Base-by-base conservation (phyloP, 2,113 vertebrate species). In the Tenrec ecaudatus region DNA sequence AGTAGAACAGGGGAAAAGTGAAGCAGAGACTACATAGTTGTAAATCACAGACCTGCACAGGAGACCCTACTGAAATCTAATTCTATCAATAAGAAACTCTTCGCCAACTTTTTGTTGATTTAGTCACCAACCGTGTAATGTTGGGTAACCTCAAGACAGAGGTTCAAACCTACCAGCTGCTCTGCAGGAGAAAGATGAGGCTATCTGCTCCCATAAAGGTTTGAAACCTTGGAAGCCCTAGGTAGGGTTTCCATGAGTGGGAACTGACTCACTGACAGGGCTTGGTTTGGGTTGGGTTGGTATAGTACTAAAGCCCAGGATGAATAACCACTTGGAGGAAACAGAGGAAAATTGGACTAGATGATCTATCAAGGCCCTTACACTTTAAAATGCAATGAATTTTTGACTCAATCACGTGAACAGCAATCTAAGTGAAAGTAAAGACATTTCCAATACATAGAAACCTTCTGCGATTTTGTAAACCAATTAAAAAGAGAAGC, bases 11-110 rank as follows among this genome's bases (percentile, higher is more conserved):
- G 89, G 77, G 77, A 53, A 90, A 93, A 43, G 73, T 60, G 76
- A 94, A 94, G 68, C 69, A 81, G 75, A 91, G 77, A 81, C 53
- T 25, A 85, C 33, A 86, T 79, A 91, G 89, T 27, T 60, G 40
- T 78, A 73, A 68, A 36, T 91, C 75, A 87, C 75, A 87, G 57
- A 40, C 29, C 29, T 62, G 22, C 27, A 43, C 5, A 84, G 64
- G 47, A 76, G 6, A 31, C n/a, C 38, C 40, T 53, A 75, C 68
- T 82, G 40, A 84, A 92, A 91, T 78, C 38, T 75, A 77, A 81
- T 90, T 76, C 86, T 77, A 87, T 92, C n/a, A 80, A 31, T 82
- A 33, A 66, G 36, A 78, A 81, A 77, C 3, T 36, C 87, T 95
- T 81, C 38, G 66, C 69, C 77, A 84, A 81, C 20, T 80, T 87